Evolutionary conservation across 2,888 invertebrate species (phyloP).

Genomic region (Oxycera nigricornis): DNA sequence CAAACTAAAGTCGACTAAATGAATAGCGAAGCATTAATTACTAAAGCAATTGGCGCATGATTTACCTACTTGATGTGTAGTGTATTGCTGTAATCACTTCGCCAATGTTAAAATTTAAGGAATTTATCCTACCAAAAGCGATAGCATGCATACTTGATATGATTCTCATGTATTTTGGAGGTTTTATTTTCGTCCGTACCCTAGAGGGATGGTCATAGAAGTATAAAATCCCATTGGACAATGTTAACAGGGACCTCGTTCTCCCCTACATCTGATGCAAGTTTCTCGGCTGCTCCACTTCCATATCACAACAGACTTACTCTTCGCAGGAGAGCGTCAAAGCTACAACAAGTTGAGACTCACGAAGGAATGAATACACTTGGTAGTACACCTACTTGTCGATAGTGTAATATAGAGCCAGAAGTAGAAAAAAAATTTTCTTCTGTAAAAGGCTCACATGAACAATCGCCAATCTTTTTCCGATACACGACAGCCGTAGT

Average conservation of each 20-base stretch:
- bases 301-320: conserved; percentile 3
- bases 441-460: conserved; percentile 35
- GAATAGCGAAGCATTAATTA: too few relatives aligned
- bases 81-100: too few relatives aligned
- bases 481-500: not conserved
- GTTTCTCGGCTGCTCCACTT: not conserved
- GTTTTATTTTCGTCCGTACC: too few relatives aligned
- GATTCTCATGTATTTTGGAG: too few relatives aligned
- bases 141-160: too few relatives aligned
- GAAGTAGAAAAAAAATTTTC: conserved; percentile 25
- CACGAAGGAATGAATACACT: not conserved
- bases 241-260: not conserved
- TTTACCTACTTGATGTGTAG: too few relatives aligned
- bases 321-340: conserved; percentile 27
- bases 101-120: too few relatives aligned
- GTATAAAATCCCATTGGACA: too few relatives aligned
- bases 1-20: too few relatives aligned
- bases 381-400: conserved; percentile 10
- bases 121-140: too few relatives aligned
- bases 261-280: not conserved
- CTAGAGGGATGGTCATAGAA: too few relatives aligned
- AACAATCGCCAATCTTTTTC: conserved; percentile 24
- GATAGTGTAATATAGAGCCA: conserved; percentile 27
- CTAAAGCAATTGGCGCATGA: too few relatives aligned
- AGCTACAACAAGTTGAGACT: conserved; percentile 14